Conservation (phyloP, 2,113 vertebrate species). For the Nyctibius bracteatus region DNA sequence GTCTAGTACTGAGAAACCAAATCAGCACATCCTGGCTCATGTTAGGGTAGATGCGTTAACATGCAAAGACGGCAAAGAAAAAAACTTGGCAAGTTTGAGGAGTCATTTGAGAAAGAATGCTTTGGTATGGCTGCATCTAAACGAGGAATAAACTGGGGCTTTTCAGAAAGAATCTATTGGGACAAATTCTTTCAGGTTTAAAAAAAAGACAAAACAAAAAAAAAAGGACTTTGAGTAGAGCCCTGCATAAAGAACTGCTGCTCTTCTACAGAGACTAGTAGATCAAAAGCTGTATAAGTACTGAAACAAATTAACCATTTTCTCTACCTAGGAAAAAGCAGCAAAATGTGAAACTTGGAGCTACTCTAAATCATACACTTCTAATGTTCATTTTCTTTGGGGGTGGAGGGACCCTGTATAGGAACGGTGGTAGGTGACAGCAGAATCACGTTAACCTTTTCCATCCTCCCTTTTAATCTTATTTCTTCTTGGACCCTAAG, state of each 20-base stretch:
- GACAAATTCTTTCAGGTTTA: background rate
- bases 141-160: background rate
- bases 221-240: background rate
- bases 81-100: background rate
- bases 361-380: background rate
- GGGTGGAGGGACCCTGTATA: background rate
- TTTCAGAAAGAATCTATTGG: background rate
- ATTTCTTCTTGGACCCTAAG: background rate
- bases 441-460: background rate
- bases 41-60: background rate
- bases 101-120: background rate
- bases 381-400: background rate
- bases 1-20: background rate
- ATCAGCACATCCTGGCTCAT: background rate
- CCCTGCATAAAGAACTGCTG: background rate
- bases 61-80: background rate
- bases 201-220: background rate
- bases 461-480: background rate
- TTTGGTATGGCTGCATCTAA: background rate
- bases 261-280: background rate
- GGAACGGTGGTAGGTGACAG: background rate
- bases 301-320: background rate
- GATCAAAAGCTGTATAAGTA: background rate
- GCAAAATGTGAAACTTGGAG: background rate
- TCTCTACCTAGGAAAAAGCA: background rate